Conservation (phyloP, 2,888 invertebrate species). For the Rhyacophila evoluta region DNA sequence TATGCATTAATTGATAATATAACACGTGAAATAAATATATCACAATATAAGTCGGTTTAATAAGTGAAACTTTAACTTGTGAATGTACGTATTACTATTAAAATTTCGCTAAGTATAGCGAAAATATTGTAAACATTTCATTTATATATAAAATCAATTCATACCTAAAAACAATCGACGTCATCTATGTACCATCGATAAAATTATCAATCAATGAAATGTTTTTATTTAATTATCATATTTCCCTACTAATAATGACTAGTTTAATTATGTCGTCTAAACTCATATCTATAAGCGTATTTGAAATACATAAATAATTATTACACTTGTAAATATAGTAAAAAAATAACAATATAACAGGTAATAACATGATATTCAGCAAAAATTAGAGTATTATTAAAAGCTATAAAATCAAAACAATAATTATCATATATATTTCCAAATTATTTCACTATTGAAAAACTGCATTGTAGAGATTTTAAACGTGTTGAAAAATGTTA, state of each 20-base stretch:
- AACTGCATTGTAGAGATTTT: too few species aligned
- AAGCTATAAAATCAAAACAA: too few species aligned
- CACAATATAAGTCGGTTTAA: not conserved
- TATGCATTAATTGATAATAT: too few species aligned
- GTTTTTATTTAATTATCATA: not conserved
- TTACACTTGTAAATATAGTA: too few species aligned
- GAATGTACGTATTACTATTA: not conserved
- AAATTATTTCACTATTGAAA: too few species aligned
- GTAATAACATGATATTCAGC: too few species aligned
- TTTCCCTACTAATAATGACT: slow-evolving; percentile 21
- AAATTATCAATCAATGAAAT: not conserved
- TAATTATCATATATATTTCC: too few species aligned
- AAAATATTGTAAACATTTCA: not conserved
- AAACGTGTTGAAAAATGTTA: too few species aligned
- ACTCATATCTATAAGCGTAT: slow-evolving; percentile 53
- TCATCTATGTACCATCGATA: not conserved
- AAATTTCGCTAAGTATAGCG: not conserved
- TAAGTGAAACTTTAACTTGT: not conserved
- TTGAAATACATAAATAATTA: slow-evolving; percentile 45
- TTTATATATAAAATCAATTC: slow-evolving; percentile 10
- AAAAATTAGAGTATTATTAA: too few species aligned
- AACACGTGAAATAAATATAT: not conserved
- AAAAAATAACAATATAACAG: too few species aligned
- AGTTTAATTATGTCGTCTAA: slow-evolving; percentile 40
- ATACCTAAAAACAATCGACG: slow-evolving; percentile 12